These are phyloP conservation scores for Chrysina gloriosa DNA, from an alignment of 2,888 invertebrate genomes.

Conservation along the genomic window DNA sequence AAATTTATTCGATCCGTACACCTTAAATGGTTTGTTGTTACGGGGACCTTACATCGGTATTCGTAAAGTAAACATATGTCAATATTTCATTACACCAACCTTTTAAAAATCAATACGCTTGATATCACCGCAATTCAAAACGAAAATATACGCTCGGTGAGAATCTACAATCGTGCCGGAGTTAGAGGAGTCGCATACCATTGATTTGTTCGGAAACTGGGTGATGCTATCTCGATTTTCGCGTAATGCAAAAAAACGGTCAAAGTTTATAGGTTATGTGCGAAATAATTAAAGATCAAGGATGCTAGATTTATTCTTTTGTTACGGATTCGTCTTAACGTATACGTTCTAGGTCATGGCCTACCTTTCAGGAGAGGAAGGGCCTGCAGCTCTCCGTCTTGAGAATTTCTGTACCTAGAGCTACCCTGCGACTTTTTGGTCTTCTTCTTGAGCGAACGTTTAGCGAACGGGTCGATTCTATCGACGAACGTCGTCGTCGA, in stretches of 20 bases:
- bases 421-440: slow-evolving; percentile 99
- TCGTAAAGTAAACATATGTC: slow-evolving; percentile 18
- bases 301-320: slow-evolving; percentile 36
- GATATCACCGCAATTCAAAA: slow-evolving; percentile 31
- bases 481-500: slow-evolving; percentile 96
- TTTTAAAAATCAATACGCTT: slow-evolving; percentile 36
- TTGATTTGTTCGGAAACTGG: slow-evolving; percentile 12
- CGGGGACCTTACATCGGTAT: not conserved
- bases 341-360: slow-evolving; percentile 54
- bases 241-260: slow-evolving; percentile 30
- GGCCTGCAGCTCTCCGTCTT: slow-evolving; percentile 96
- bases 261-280: slow-evolving; percentile 46
- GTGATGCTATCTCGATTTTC: slow-evolving; percentile 27
- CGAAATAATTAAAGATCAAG: slow-evolving; percentile 43
- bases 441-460: slow-evolving; percentile 97
- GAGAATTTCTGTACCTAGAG: slow-evolving; percentile 97
- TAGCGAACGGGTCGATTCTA: slow-evolving; percentile 99
- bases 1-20: not conserved
- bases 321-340: slow-evolving; percentile 5
- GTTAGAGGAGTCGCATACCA: slow-evolving; percentile 5
- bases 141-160: slow-evolving; percentile 13
- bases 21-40: not conserved
- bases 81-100: slow-evolving; percentile 24
- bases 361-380: slow-evolving; percentile 97
- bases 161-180: slow-evolving; percentile 2